Evolutionary conservation across 2,888 invertebrate species (phyloP), one percentile per base, ranked within the genome.

Genomic region (Rotaria socialis): DNA sequence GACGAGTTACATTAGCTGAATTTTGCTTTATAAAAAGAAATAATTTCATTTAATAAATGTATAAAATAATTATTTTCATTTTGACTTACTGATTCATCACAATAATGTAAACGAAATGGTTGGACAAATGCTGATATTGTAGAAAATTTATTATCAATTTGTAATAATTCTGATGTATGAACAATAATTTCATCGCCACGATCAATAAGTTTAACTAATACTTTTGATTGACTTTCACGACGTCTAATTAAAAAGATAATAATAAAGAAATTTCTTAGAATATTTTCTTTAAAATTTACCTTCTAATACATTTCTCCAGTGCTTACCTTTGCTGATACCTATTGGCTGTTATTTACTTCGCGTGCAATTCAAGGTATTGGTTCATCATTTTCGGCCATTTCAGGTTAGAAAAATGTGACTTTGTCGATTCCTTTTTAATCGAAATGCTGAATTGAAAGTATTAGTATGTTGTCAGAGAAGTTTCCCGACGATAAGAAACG

Each of bases 111-210:
- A 41, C 74, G 74, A 14, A 75, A 41, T 75, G 41, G 41, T 75
- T 41, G 41, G 7, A 35, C 74, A 75, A 75, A 75, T 75, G 16
- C 19, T 11, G 74, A 11, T 75, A 75, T 8, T 41, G 3, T 19
- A 41, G 35, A 35, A 75, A 35, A 75, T 75, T 16, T 16, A 35
- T 41, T 43, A 10, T 35, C 41, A 75, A 41, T 35, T 75, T 16
- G 7, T 75, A 75, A 75, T 75, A 75, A 75, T 22, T 75, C 74
- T 75, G 74, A 75, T 75, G 19, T 16, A 75, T 75, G 35, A 75
- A 41, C 74, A 41, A 75, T 4, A 75, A 41, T 35, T 75, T 75
- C 74, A 41, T 75, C 74, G 5, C 74, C 74, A 75, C 74, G 74
- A 41, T 75, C 74, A 19, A 75, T 41, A 35, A 35, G 22, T 75